Percentiles rank a stretch among this genome's conserved stretches.
Evolutionary conservation across 1,140 invertebrate genomes (phyloP).

Genomic region (Melanaphis sacchari): DNA sequence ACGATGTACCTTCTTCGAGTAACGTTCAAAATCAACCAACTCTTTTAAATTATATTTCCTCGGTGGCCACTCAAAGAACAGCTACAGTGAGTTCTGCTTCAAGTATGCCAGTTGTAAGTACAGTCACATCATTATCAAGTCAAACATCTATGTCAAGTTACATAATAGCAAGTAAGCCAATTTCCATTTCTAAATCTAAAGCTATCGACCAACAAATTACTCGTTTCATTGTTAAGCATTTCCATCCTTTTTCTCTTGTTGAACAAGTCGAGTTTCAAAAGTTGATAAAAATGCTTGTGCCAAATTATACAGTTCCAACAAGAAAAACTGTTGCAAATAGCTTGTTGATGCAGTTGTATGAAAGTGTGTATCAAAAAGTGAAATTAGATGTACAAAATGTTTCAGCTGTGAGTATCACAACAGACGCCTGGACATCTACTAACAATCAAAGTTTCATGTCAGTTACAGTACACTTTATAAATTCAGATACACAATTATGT

Average conservation of each 20-base stretch:
- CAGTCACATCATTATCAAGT: not conserved
- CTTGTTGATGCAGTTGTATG: not conserved
- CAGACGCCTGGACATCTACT: not conserved
- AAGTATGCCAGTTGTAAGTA: not conserved
- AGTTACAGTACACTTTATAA: not conserved
- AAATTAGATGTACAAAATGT: not conserved
- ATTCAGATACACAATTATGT: not conserved
- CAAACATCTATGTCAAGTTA: conserved; percentile 1
- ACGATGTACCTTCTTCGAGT: not conserved
- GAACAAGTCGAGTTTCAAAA: conserved; percentile 39
- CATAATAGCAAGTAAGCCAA: not conserved
- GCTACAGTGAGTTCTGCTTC: not conserved
- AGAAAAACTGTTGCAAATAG: conserved; percentile 60
- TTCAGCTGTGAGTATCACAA: not conserved
- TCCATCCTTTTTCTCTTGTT: conserved; percentile 18
- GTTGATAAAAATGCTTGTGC: conserved; percentile 59
- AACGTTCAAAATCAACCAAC: not conserved
- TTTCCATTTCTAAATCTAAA: not conserved
- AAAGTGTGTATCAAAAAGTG: not conserved
- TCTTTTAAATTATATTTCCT: not conserved
- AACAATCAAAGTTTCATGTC: not conserved
- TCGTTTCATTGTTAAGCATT: not conserved
- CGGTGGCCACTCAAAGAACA: not conserved
- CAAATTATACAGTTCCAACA: conserved; percentile 54
- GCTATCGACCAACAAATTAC: conserved; percentile 11